These are phyloP conservation scores for Lutjanus campechanus DNA, from an alignment of 2,797 vertebrate species.

Conservation along the genomic window DNA sequence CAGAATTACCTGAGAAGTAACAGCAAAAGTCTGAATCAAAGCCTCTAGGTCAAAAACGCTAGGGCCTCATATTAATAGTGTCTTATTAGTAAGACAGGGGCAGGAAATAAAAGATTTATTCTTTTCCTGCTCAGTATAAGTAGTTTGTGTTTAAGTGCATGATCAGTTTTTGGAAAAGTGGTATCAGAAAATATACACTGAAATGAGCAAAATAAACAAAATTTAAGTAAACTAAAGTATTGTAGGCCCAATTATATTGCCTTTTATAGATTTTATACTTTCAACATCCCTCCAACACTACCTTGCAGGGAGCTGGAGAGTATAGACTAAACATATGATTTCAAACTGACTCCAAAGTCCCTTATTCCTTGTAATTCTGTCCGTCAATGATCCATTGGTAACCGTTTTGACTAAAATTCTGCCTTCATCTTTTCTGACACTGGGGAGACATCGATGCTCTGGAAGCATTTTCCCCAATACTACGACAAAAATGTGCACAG, in stretches of 20 bases:
- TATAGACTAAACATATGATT: neutral
- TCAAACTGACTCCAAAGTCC: neutral
- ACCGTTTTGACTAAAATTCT: neutral
- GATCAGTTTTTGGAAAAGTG: too few species aligned
- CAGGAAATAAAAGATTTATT: too few species aligned
- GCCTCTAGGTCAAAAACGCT: too few species aligned
- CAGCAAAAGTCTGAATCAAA: too few species aligned
- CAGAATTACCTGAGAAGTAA: neutral
- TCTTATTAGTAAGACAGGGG: too few species aligned
- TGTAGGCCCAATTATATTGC: neutral
- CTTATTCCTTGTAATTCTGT: neutral
- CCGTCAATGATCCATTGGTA: neutral
- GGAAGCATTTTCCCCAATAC: neutral
- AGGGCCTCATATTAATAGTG: too few species aligned
- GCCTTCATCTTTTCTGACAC: neutral
- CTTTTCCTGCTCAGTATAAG: too few species aligned
- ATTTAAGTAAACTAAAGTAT: neutral
- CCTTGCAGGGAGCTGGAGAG: neutral
- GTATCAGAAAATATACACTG: too few species aligned
- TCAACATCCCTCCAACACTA: neutral
- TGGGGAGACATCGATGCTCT: neutral
- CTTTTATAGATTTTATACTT: neutral
- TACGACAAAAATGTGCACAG: accelerated
- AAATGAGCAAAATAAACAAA: too few species aligned
- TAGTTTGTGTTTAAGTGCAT: too few species aligned